Conservation (phyloP, 2,888 invertebrate species). For the Caenorhabditis becei region DNA sequence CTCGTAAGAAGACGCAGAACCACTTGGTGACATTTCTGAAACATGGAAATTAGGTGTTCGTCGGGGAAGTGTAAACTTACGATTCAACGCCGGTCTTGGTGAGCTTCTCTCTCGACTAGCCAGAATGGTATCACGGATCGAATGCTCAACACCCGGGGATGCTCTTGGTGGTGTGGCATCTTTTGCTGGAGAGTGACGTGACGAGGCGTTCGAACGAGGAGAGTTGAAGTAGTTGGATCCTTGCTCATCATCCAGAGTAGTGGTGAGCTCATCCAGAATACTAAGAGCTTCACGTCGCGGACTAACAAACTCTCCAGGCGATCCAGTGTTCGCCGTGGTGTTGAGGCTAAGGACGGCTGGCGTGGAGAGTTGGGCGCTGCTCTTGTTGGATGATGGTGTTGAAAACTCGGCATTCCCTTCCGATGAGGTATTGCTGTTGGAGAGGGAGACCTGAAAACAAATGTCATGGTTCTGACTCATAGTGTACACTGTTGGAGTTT, state of each 20-base stretch:
- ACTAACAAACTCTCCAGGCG: conserved; percentile 49
- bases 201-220: conserved; percentile 24
- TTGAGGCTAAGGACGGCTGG: conserved; percentile 42
- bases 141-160: conserved; percentile 21
- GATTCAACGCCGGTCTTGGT: conserved; percentile 36
- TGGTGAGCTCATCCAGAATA: conserved; percentile 78
- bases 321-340: conserved; percentile 24
- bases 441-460: conserved; percentile 45
- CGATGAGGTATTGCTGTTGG: conserved; percentile 50
- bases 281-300: conserved; percentile 75
- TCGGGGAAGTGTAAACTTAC: conserved; percentile 11
- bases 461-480: not conserved
- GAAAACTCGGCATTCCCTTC: conserved; percentile 38
- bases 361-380: conserved; percentile 24
- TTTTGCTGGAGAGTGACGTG: conserved; percentile 27
- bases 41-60: not conserved
- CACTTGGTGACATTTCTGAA: conserved; percentile 34
- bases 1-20: conserved; percentile 12
- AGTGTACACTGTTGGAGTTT: conserved; percentile 2
- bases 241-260: conserved; percentile 72
- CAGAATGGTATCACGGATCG: conserved; percentile 46
- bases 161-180: not conserved
- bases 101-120: conserved; percentile 30
- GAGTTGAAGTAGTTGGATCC: conserved; percentile 42
- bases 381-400: conserved; percentile 36